Evolutionary conservation across 2,888 invertebrate species (phyloP).

Genomic region (Parochlus steinenii): DNA sequence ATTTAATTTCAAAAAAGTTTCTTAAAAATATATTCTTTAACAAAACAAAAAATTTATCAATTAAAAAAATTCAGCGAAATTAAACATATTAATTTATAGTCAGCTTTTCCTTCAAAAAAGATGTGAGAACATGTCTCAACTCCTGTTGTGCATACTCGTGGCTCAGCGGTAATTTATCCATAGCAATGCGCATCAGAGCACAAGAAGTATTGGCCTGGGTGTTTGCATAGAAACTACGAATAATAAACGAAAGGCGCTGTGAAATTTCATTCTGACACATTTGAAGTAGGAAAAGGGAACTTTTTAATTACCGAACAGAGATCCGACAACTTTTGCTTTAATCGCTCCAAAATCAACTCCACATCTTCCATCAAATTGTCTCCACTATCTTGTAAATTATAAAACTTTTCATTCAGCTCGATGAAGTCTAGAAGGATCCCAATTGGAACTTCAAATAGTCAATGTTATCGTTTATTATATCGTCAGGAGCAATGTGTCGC

Average conservation of each 20-base stretch:
- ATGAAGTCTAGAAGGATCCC: constrained; percentile 53
- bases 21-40: too few species aligned
- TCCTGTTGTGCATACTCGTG: constrained; percentile 29
- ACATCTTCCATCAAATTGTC: constrained; percentile 25
- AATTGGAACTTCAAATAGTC: constrained; percentile 44
- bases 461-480: constrained; percentile 57
- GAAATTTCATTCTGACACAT: constrained; percentile 32
- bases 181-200: constrained; percentile 24
- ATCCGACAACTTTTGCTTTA: constrained; percentile 28
- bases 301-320: constrained; percentile 28
- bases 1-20: too few species aligned
- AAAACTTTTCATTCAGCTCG: constrained; percentile 43
- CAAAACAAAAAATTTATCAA: too few species aligned
- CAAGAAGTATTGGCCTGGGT: constrained; percentile 17
- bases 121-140: constrained; percentile 14
- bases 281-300: constrained; percentile 29
- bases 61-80: too few species aligned
- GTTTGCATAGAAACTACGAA: constrained; percentile 20
- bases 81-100: constrained; percentile 2
- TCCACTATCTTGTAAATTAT: constrained; percentile 10
- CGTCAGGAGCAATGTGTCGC: constrained; percentile 57
- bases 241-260: constrained; percentile 26
- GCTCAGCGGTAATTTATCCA: constrained; percentile 29
- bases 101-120: constrained; percentile 8
- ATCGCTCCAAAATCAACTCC: constrained; percentile 28